Evolutionary conservation across 2,888 invertebrate genomes (phyloP), one percentile per base, ranked within the genome.

Genomic region (Eudasyphora cyanicolor): DNA sequence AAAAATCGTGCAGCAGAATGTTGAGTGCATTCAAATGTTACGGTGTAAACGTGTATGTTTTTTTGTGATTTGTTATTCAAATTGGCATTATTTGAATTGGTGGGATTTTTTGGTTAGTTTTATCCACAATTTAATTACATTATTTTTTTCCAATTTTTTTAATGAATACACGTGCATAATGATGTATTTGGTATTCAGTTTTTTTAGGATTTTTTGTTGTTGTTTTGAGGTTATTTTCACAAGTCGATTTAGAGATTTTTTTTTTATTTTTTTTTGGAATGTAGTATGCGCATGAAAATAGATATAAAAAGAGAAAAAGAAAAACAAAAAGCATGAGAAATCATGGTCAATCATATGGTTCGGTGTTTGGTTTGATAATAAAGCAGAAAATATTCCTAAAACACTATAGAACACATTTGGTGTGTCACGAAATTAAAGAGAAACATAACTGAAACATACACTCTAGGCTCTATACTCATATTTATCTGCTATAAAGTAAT

Each of bases 241-340:
- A 78, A 78, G 77, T 82, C 62, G 80, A 83, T 77, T 81, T 85
- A 70, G 10, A 81, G 80, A 79, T 62, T 79, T 78, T 77, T 78
- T 76, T 76, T 85, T 86, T 75, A 75, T 83, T 86, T 86, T 57
- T n/a, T 86, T 87, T 88, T 89, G 87, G 88, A 88, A 90, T 89
- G 89, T 88, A 88, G 88, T 89, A 90, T 89, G 89, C 89, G 87
- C 89, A 91, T 90, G 83, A 82, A 91, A 89, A 88, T 87, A 90
- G 89, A 88, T 88, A 89, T 89, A 90, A 87, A 91, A 89, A 90
- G 89, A 89, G 89, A 87, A 89, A 89, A 89, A 86, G 87, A 87
- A 89, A 88, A 89, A 89, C 87, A 89, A 90, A 90, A 90, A 88
- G 87, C 88, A 89, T 89, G 88, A 89, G 86, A 86, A 87, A 82